A percentile compares a stretch with the other conserved stretches of the same genome.
Evolutionary conservation across 2,113 vertebrate species (phyloP).

Genomic region (Gymnarchus niloticus): DNA sequence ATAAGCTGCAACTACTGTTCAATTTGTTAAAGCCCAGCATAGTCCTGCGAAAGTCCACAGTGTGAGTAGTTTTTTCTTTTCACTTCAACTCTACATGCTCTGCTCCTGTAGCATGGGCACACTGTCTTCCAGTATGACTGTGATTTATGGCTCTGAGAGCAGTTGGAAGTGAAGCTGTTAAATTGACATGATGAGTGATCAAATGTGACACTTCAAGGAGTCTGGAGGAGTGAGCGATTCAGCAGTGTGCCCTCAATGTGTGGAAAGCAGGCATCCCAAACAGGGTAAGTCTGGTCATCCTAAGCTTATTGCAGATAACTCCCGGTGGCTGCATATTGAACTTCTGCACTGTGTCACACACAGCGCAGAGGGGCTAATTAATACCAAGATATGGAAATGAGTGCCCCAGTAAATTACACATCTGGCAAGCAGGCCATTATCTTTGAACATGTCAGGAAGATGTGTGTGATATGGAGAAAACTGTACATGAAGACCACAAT

Average conservation of each 20-base stretch:
- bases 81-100: background rate
- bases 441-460: conserved; percentile 65
- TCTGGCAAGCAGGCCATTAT: conserved; percentile 96
- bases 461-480: background rate
- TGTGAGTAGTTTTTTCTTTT: too few relatives aligned
- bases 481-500: conserved; percentile 44
- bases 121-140: conserved; percentile 40
- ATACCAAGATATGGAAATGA: conserved; percentile 99
- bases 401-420: conserved; percentile 90
- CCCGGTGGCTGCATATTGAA: conserved; percentile 72
- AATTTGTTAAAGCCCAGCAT: background rate
- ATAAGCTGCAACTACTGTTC: background rate
- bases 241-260: conserved; percentile 50
- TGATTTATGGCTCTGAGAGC: conserved; percentile 49
- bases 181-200: conserved; percentile 72
- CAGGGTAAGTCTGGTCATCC: conserved; percentile 60
- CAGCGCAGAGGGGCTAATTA: conserved; percentile 98
- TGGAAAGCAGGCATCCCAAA: conserved; percentile 61
- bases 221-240: conserved; percentile 53
- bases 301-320: conserved; percentile 54
- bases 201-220: conserved; percentile 75
- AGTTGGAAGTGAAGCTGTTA: conserved; percentile 46
- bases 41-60: background rate
- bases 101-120: background rate
- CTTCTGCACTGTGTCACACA: conserved; percentile 74